Evolutionary conservation across 2,113 vertebrate species (phyloP).

Genomic region (Hippocampus barbouri): DNA sequence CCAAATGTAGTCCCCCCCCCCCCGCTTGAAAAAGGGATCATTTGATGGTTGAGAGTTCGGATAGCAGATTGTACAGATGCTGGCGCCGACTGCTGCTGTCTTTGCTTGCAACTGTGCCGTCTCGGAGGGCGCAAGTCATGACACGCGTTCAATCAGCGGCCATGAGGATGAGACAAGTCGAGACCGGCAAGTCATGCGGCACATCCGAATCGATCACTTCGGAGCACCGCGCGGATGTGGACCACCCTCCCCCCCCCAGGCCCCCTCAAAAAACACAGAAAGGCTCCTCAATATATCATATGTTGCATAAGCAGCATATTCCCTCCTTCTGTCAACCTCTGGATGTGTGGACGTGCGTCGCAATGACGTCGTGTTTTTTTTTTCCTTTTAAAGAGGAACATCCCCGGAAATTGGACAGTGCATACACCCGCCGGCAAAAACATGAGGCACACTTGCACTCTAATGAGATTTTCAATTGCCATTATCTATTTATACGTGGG

Average conservation of each 20-base stretch:
- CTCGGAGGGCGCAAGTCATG: conserved; percentile 49
- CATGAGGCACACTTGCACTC: neutral
- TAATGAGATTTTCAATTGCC: no score
- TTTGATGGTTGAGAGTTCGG: neutral
- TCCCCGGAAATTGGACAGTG: neutral
- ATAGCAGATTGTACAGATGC: neutral
- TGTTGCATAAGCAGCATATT: neutral
- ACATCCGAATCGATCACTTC: neutral
- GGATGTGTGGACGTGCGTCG: conserved; percentile 22
- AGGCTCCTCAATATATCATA: neutral
- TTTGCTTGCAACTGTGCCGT: conserved; percentile 13
- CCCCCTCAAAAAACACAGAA: neutral
- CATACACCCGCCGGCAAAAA: neutral
- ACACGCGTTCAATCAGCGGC: conserved; percentile 36
- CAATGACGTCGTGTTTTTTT: neutral
- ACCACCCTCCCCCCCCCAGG: neutral
- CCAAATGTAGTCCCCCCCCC: neutral
- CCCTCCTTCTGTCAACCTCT: conserved; percentile 20
- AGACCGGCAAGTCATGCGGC: neutral
- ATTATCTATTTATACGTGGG: neutral
- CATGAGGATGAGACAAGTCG: neutral
- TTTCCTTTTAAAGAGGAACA: neutral
- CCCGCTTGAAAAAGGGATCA: neutral
- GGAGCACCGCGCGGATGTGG: neutral
- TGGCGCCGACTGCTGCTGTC: neutral